Percentiles rank a stretch among this genome's conserved stretches.
These are phyloP conservation scores for Chionoecetes opilio DNA, from an alignment of 1,140 invertebrate species.

Conservation along the genomic window DNA sequence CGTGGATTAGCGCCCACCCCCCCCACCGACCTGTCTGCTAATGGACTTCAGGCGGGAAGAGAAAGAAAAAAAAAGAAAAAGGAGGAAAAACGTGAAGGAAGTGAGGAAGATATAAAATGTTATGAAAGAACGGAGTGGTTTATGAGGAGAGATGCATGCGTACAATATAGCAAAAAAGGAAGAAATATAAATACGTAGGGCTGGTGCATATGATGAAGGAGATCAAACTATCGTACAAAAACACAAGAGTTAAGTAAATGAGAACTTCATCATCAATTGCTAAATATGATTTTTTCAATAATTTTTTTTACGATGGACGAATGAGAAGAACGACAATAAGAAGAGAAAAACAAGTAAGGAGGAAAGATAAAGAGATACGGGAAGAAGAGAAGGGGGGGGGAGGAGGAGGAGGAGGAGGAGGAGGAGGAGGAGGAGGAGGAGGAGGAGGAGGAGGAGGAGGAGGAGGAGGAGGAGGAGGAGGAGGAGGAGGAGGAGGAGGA, in stretches of 20 bases:
- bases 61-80: neutral
- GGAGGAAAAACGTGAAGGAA: neutral
- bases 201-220: neutral
- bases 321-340: neutral
- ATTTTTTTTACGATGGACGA: neutral
- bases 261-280: neutral
- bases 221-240: neutral
- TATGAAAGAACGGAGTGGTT: neutral
- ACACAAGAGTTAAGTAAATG: neutral
- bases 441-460: too few species aligned
- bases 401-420: neutral
- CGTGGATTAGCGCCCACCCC: neutral
- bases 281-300: too few species aligned
- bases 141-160: neutral
- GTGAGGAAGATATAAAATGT: neutral
- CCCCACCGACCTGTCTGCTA: neutral
- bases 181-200: neutral
- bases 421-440: too few species aligned
- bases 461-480: too few species aligned
- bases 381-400: neutral
- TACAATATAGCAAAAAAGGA: too few species aligned
- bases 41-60: neutral
- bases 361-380: neutral
- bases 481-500: too few species aligned
- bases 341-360: neutral